These are phyloP conservation scores for Podarcis muralis DNA, from an alignment of 2,113 vertebrate genomes.

Conservation along the genomic window DNA sequence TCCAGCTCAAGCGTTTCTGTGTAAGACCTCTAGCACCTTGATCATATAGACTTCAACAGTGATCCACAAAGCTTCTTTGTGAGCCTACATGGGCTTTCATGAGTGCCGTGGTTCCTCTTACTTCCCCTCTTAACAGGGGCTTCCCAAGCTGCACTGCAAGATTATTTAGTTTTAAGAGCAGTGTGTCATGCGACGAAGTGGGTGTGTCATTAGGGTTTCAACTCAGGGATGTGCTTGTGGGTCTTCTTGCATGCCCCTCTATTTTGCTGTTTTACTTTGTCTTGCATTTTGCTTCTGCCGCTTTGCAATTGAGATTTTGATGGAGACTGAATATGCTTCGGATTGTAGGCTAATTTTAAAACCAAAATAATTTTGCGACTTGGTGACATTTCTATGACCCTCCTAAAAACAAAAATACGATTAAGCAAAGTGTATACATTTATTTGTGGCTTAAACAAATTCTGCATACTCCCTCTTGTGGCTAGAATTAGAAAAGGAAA, in stretches of 20 bases:
- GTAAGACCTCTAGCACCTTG: not conserved
- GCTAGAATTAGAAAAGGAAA: not conserved
- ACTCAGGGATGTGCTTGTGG: not conserved
- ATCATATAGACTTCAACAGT: not conserved
- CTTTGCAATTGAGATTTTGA: not conserved
- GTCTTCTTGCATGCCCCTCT: no score
- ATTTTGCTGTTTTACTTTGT: not conserved
- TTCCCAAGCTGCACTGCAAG: not conserved
- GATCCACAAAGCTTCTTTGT: not conserved
- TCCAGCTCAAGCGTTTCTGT: not conserved
- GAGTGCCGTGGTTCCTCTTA: not conserved
- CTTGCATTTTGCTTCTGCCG: not conserved
- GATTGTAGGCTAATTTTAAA: fast-evolving
- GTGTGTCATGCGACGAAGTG: not conserved
- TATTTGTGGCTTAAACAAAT: not conserved
- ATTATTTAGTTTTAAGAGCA: not conserved
- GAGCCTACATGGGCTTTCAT: not conserved
- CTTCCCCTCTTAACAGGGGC: not conserved
- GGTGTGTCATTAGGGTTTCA: not conserved
- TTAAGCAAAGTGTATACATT: fast-evolving
- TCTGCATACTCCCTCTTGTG: fast-evolving
- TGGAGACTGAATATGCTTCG: not conserved
- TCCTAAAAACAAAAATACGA: not conserved
- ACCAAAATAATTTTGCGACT: not conserved
- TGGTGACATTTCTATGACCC: not conserved